phyloP scores from a whole-genome alignment of 53 echinoderm and acorn worm genomes.

The Mesocentrotus franciscanus region DNA sequence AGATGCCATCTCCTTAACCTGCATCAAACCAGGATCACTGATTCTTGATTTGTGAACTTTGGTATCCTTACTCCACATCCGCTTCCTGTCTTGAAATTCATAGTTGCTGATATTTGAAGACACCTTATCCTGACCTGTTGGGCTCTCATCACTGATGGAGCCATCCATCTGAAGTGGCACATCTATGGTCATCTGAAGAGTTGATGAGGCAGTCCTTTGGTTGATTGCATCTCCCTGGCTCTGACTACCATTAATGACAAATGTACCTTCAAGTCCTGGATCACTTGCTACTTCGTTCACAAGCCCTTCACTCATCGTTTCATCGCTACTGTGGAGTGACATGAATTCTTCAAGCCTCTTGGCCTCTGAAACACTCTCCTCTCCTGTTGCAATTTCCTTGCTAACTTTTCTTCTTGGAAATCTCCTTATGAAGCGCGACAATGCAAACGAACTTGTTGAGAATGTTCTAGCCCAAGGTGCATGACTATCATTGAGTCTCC shows the following conservation, averaged over 20 bases:
- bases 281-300: background rate
- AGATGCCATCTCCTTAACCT: background rate
- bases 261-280: constrained; percentile 15
- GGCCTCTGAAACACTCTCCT: background rate
- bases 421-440: background rate
- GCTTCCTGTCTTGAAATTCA: background rate
- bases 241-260: background rate
- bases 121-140: background rate
- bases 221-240: background rate
- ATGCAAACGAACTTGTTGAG: background rate
- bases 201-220: background rate
- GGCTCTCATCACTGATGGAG: background rate
- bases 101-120: background rate
- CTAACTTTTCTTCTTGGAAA: background rate
- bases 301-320: background rate
- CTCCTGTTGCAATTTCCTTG: no score
- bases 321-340: background rate
- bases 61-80: background rate
- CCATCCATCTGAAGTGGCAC: background rate
- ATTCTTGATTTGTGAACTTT: background rate
- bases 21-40: background rate
- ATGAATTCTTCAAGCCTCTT: background rate
- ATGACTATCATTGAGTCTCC: background rate
- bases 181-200: background rate
- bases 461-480: background rate